Base-by-base conservation (phyloP, 1,140 invertebrate genomes). In the Teleogryllus occipitalis region DNA sequence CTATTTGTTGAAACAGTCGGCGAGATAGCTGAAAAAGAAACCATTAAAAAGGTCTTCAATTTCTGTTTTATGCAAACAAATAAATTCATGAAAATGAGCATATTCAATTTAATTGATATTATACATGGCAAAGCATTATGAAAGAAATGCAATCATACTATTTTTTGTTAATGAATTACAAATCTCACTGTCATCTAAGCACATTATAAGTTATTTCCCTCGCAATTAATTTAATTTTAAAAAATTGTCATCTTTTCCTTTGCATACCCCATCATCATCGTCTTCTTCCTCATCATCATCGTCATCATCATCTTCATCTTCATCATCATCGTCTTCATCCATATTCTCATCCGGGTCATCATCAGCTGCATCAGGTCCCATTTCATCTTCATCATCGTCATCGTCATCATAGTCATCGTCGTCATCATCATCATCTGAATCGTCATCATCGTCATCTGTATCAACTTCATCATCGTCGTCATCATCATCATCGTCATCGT, bases 401-500 rank as follows among this genome's bases (percentile, higher is more conserved):
- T 80, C 81, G 39, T 86, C 83, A 72, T 85, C 84, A 65, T 81
- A 79, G 18, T 86, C 84, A 7, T 86, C 84, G 22, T 84, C 84
- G n/a, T 82, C 82, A 18, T 83, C 82, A 8, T 83, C 83, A 47
- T 84, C 83, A 81, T 83, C 81, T 14, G 83, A 83, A 3, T 77
- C 75, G 15, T 80, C 81, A 48, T 86, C 83, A 74, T 85, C 84
- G 47, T 81, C 81, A 21, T 86, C 84, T 4, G 86, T 83, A 21
- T 84, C 84, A 15, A 82, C 82, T 15, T 83, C 82, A 18, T 83
- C 83, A 47, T 84, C 83, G 81, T 83, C 81, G 49, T 83, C 81
- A 65, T 83, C 83, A 39, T 83, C 83, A 18, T 85, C 84, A 47
- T 85, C 85, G 49, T 86, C 84, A 74, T 87, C 84, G 8, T 85